Conservation (phyloP, 2,888 invertebrate genomes). For the Stenolophus ochropezus region DNA sequence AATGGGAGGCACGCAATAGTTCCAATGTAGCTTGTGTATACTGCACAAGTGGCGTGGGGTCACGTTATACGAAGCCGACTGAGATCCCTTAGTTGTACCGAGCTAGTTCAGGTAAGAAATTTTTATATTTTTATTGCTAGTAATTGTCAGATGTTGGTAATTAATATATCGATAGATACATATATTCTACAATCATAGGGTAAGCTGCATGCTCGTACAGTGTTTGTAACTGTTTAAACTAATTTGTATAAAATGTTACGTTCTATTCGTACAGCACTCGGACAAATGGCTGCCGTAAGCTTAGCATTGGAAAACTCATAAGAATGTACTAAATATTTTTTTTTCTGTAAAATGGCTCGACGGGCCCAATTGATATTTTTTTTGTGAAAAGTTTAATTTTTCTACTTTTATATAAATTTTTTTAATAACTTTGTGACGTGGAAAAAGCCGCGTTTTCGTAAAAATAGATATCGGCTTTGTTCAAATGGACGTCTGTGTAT, state of each 20-base stretch:
- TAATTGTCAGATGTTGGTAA: slow-evolving; percentile 74
- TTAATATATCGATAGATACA: slow-evolving; percentile 69
- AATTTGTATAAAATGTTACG: slow-evolving; percentile 69
- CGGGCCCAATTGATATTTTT: slow-evolving; percentile 66
- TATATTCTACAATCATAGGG: slow-evolving; percentile 67
- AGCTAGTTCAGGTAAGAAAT: slow-evolving; percentile 78
- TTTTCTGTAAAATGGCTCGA: slow-evolving; percentile 60
- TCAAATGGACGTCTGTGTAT: slow-evolving; percentile 72
- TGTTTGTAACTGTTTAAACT: slow-evolving; percentile 68
- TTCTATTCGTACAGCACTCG: slow-evolving; percentile 72
- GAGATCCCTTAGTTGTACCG: slow-evolving; percentile 76
- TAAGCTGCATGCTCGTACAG: slow-evolving; percentile 65
- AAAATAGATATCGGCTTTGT: slow-evolving; percentile 69
- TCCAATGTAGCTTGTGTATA: slow-evolving; percentile 75
- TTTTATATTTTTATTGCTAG: slow-evolving; percentile 75
- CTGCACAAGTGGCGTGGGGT: slow-evolving; percentile 80
- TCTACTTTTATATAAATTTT: slow-evolving; percentile 68
- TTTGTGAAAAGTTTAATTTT: slow-evolving; percentile 61
- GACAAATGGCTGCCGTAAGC: slow-evolving; percentile 77
- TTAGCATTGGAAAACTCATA: slow-evolving; percentile 71
- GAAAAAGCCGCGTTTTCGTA: slow-evolving; percentile 41
- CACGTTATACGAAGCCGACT: slow-evolving; percentile 78
- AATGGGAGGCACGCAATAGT: slow-evolving; percentile 71
- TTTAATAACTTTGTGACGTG: slow-evolving; percentile 65
- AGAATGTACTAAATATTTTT: slow-evolving; percentile 65